Base-by-base conservation (phyloP, 1,140 invertebrate species). In the Dysdera silvatica region DNA sequence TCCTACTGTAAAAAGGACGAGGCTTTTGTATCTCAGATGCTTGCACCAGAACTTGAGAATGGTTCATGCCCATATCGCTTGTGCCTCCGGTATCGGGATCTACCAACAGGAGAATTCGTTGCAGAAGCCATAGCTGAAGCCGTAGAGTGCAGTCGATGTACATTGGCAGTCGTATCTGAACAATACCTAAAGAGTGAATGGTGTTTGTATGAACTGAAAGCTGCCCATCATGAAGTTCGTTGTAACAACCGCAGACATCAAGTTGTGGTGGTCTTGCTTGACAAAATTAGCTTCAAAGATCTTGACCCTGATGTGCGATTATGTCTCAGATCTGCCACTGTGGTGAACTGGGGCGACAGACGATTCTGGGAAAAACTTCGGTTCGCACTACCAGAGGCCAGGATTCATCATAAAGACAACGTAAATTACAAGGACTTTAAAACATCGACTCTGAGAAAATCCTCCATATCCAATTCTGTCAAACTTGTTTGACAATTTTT, bases 121-220 rank as follows among this genome's bases (percentile, higher is more conserved):
- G 83, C 87, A 32, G 91, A 95, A 71, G 92, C 91, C 24, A 92
- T 95, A 68, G 84, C 90, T 49, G 87, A 93, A 74, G 89, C 89
- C 23, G 88, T 93, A 2, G 89, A 95, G 72, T 87, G 87, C 31
- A 92, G 89, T 58, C 80, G 86, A 57, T 82, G 91, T 55, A 95
- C 90, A 14, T 89, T 95, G 47, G 87, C 95, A 81, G 84, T 96
- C 59, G 80, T 96, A 14, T 93, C 90, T 37, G 88, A 92, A 74
- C 92, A 93, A 74, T 95, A 94, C 73, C 86, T 95, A 67, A 90
- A 91, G 76, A 92, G 89, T 7, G 90, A 95, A 73, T 95, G 91
- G 91, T 89, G 88, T 71, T 82, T 89, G 18, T 91, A 88, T 72
- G 91, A 95, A 71, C 90, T 95, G 77, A 92, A 92, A 76, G 89